Percentiles rank a stretch among this genome's conserved stretches.
phyloP scores from a whole-genome alignment of 2,113 vertebrate species.

The Grammomys surdaster region DNA sequence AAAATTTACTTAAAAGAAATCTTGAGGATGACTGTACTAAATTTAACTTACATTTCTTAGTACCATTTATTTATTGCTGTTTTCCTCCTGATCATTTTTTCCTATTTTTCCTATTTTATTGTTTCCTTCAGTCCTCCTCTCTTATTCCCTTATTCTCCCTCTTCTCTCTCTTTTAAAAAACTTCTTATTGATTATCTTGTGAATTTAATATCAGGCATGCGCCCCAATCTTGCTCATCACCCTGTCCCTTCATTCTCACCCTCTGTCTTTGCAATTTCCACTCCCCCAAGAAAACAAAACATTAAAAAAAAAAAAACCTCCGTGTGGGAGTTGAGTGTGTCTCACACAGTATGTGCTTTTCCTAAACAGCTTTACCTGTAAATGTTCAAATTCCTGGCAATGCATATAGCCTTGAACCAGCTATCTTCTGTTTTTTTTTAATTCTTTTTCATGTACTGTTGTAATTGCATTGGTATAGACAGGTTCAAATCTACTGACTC shows the following conservation, averaged over 20 bases:
- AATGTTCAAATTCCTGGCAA: neutral
- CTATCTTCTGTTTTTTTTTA: fast-evolving
- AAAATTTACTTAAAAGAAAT: neutral
- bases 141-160: neutral
- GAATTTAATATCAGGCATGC: neutral
- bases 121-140: neutral
- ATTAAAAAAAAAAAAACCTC: neutral
- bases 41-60: neutral
- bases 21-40: neutral
- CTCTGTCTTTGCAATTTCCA: neutral
- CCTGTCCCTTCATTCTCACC: neutral
- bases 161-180: neutral
- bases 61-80: neutral
- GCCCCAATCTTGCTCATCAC: neutral
- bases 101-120: neutral
- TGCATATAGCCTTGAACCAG: neutral
- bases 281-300: neutral
- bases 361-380: neutral
- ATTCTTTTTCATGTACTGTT: too few species aligned
- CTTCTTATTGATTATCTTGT: neutral
- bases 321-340: neutral
- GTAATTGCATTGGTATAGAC: neutral
- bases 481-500: neutral
- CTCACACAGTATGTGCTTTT: neutral
- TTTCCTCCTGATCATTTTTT: neutral